phyloP scores from a whole-genome alignment of 1,140 invertebrate genomes.

The Nomia melanderi region DNA sequence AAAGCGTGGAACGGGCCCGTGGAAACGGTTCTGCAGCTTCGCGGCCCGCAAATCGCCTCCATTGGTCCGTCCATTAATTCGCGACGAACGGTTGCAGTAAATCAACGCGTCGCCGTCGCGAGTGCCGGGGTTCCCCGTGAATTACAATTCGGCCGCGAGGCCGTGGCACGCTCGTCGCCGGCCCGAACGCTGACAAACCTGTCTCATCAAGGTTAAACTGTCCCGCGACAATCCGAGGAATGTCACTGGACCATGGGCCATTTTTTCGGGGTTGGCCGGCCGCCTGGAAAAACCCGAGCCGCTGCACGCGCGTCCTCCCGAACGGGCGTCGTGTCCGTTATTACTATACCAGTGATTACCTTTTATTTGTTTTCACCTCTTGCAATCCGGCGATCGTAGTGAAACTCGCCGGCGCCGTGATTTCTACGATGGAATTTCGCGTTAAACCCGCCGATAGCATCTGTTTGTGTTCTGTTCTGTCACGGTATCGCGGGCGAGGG shows the following conservation, averaged over 20 bases:
- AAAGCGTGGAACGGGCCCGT: conserved; percentile 27
- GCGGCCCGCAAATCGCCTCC: conserved; percentile 3
- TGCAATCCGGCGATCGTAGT: neutral
- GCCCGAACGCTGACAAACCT: conserved; percentile 14
- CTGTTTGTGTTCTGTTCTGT: neutral
- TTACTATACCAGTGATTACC: conserved; percentile 25
- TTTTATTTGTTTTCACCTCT: neutral
- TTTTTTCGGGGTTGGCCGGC: conserved; percentile 16
- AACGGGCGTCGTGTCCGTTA: conserved; percentile 15
- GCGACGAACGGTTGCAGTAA: conserved; percentile 49
- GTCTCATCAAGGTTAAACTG: neutral
- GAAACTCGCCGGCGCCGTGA: no score
- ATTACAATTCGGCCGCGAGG: conserved; percentile 54
- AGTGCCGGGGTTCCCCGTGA: conserved; percentile 20
- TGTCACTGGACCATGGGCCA: conserved; percentile 22
- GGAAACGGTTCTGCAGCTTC: neutral
- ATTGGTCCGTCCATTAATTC: conserved; percentile 58
- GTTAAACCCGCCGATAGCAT: neutral
- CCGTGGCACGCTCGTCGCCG: conserved; percentile 34
- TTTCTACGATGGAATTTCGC: neutral
- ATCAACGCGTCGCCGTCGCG: conserved; percentile 40
- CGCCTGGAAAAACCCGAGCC: neutral
- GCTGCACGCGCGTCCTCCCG: conserved; percentile 10
- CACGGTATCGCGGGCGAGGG: neutral
- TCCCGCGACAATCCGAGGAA: neutral